Evolutionary conservation across 2,113 vertebrate species (phyloP).

Genomic region (Xerus inauris): DNA sequence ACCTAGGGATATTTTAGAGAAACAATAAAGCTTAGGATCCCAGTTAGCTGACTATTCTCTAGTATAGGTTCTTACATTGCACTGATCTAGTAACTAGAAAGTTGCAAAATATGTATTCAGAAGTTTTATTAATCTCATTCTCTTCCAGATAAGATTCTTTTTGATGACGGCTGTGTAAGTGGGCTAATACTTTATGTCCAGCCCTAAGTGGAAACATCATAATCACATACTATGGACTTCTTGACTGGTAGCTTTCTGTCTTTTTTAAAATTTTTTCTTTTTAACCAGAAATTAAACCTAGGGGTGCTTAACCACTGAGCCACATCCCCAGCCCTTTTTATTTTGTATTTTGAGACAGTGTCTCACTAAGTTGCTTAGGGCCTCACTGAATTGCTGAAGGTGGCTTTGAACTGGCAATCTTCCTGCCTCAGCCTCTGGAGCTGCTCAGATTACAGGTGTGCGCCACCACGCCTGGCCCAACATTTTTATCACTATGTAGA

Average conservation of each 20-base stretch:
- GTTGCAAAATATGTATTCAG: slow-evolving; percentile 31
- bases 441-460: not conserved
- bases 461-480: not conserved
- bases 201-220: not conserved
- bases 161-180: not conserved
- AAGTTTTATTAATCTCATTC: not conserved
- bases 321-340: not conserved
- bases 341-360: not conserved
- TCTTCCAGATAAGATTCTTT: slow-evolving; percentile 16
- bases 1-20: not conserved
- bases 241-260: too few species aligned
- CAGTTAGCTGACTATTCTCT: not conserved
- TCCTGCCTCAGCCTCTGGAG: not conserved
- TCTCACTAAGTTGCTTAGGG: not conserved
- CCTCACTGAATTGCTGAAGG: not conserved
- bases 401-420: not conserved
- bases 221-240: not conserved
- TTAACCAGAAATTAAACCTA: not conserved
- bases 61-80: not conserved
- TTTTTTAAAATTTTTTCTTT: not conserved
- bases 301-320: not conserved
- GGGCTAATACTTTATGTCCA: not conserved
- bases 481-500: not conserved
- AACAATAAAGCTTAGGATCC: not conserved
- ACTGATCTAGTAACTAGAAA: not conserved